Base-by-base conservation (phyloP, 2,797 vertebrate genomes). In the Accipiter minullus region DNA sequence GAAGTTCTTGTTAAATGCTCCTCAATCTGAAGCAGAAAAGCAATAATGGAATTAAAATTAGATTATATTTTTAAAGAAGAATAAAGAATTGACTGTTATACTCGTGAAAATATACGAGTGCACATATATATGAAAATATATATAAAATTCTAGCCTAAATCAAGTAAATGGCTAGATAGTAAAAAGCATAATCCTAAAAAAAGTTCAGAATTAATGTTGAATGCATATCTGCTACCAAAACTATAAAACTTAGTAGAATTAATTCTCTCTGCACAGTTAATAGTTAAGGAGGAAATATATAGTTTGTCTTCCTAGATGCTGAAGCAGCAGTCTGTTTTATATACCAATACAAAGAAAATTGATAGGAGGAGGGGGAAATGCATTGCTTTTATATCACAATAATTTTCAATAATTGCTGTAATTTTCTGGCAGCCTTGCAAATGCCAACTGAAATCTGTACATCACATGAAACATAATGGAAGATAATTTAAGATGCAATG, bases 341-440 rank as follows among this genome's bases (percentile, higher is more conserved):
- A 95, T 29, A 69, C 36, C 95, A 92, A 77, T 91, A 90, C 95
- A 95, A 96, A 90, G 89, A 69, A 94, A 94, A 95, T 91, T 80
- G 89, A 82, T 82, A 95, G 84, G 85, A 81, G 83, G 86, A 89
- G 75, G 67, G 66, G 74, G 83, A 91, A 95, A 55, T 47, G 45
- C 84, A 85, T 83, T 94, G 75, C 85, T 88, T 96, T 97, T 95
- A 90, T 93, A 97, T 97, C 85, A 95, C 83, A 95, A 80, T 97
- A 83, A 97, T 97, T 98, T 97, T 75, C 91, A 94, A 88, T 92
- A 97, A 98, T 97, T 97, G 96, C 86, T 93, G 85, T 94, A 97
- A 96, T 98, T 97, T 97, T 93, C 95, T 92, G 93, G 34, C 89
- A 97, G 94, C 76, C 50, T 93, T 53, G 62, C 62, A 90, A 97